Evolutionary conservation across 2,888 invertebrate genomes (phyloP).

Genomic region (Cheilosia variabilis): DNA sequence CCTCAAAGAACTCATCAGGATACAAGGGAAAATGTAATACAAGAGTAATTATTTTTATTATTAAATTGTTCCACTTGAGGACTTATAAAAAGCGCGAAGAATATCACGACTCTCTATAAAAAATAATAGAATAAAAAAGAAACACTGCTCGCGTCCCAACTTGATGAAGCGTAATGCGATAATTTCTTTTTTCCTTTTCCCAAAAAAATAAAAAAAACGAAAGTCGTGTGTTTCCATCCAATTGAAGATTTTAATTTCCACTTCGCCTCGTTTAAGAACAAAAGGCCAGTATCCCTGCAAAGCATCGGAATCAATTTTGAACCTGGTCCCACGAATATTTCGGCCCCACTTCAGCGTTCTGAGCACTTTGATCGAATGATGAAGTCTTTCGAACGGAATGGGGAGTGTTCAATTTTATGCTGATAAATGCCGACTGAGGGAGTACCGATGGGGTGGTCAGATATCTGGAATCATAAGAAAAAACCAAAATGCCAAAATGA

Average conservation of each 20-base stretch:
- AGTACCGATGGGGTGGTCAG: conserved; percentile 55
- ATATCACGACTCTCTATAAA: conserved; percentile 43
- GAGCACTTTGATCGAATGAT: conserved; percentile 54
- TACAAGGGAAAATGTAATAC: conserved; percentile 70
- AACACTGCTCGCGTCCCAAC: conserved; percentile 54
- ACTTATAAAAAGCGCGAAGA: conserved; percentile 46
- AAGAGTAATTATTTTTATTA: conserved; percentile 75
- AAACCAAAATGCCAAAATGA: conserved; percentile 48
- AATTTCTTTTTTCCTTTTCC: conserved; percentile 64
- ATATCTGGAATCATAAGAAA: conserved; percentile 62
- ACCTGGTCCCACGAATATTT: conserved; percentile 22
- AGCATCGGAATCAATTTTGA: conserved; percentile 41
- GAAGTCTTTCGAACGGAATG: conserved; percentile 21
- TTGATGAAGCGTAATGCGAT: conserved; percentile 69
- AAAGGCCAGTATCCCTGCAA: conserved; percentile 39
- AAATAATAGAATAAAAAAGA: conserved; percentile 26
- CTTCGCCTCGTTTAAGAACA: conserved; percentile 73
- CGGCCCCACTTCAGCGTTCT: conserved; percentile 10
- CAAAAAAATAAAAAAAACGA: conserved; percentile 19
- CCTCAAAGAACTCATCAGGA: conserved; percentile 64
- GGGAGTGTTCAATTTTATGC: conserved; percentile 18
- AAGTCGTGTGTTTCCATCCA: conserved; percentile 76
- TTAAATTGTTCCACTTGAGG: conserved; percentile 74
- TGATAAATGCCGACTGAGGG: conserved; percentile 15
- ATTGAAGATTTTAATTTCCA: conserved; percentile 77